phyloP scores from a whole-genome alignment of 2,113 vertebrate species.

The Chaetorhynchus papuensis region DNA sequence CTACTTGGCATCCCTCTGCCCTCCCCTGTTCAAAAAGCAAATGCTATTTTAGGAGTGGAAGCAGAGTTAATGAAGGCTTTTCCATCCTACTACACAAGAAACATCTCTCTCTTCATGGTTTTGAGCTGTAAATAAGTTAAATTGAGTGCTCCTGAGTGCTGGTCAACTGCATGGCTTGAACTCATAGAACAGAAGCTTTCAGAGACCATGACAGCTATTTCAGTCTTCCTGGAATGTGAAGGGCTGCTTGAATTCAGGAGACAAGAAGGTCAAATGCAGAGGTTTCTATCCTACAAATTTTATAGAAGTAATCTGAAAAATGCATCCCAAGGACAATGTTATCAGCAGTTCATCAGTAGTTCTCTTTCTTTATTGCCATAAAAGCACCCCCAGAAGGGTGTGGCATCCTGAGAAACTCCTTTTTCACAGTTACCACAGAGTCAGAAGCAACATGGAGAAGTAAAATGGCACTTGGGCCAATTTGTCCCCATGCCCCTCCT shows the following conservation, averaged over 20 bases:
- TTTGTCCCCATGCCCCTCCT: rapidly evolving
- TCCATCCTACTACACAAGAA: background rate
- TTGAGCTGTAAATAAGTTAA: background rate
- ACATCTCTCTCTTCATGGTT: background rate
- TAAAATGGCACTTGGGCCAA: background rate
- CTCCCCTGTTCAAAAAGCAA: background rate
- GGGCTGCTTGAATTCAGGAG: background rate
- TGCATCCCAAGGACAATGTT: background rate
- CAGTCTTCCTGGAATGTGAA: background rate
- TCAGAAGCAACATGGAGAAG: background rate
- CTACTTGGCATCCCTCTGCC: background rate
- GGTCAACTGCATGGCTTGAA: background rate
- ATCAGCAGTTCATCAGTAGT: background rate
- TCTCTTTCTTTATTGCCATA: background rate
- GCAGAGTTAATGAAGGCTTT: background rate
- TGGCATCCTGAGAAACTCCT: background rate
- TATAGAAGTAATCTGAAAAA: background rate
- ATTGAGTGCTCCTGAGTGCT: background rate
- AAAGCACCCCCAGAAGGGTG: background rate
- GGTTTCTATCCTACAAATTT: background rate
- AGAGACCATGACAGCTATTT: background rate
- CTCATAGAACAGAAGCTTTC: background rate
- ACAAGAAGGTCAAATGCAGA: background rate
- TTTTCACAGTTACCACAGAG: background rate
- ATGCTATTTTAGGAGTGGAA: background rate